Evolutionary conservation across 2,888 invertebrate genomes (phyloP).

Genomic region (Hermodice carunculata): DNA sequence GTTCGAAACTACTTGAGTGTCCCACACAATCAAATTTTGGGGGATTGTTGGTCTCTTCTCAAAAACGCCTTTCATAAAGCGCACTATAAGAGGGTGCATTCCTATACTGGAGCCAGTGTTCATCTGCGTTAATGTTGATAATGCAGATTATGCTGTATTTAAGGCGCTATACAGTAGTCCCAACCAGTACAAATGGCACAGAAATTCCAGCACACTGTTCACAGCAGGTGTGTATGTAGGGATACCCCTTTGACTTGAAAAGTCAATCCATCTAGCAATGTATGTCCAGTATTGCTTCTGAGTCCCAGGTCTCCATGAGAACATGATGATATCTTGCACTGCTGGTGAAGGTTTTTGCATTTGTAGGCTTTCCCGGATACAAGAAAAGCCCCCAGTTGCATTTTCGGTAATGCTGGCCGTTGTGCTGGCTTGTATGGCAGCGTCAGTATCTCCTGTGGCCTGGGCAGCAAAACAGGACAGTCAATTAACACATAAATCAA

Average conservation of each 20-base stretch:
- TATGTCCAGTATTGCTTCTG: slow-evolving; percentile 22
- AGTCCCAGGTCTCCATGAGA: slow-evolving; percentile 36
- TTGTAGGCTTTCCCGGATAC: slow-evolving; percentile 27
- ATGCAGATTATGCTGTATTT: slow-evolving; percentile 24
- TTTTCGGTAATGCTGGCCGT: slow-evolving; percentile 8
- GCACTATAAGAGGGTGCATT: slow-evolving; percentile 14
- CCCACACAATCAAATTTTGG: slow-evolving; percentile 34
- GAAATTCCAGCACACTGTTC: slow-evolving; percentile 16
- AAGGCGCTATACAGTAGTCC: slow-evolving; percentile 26
- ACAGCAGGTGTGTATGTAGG: slow-evolving; percentile 18
- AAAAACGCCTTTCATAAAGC: slow-evolving; percentile 39
- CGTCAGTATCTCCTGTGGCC: neutral
- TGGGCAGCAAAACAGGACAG: neutral
- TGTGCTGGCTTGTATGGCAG: neutral
- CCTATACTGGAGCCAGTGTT: neutral
- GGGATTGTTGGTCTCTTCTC: slow-evolving; percentile 28
- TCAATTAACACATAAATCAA: slow-evolving; percentile 11
- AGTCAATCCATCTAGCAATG: slow-evolving; percentile 28
- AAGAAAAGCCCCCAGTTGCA: slow-evolving; percentile 28
- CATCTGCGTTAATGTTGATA: slow-evolving; percentile 1
- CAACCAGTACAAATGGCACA: slow-evolving; percentile 15
- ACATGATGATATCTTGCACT: slow-evolving; percentile 23
- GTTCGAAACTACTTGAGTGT: slow-evolving; percentile 25
- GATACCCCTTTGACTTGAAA: too few species aligned
- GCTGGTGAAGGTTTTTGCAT: neutral